A percentile compares a stretch with the other conserved stretches of the same genome.
phyloP scores from a whole-genome alignment of 1,140 invertebrate genomes.

The Sycophila sp. region DNA sequence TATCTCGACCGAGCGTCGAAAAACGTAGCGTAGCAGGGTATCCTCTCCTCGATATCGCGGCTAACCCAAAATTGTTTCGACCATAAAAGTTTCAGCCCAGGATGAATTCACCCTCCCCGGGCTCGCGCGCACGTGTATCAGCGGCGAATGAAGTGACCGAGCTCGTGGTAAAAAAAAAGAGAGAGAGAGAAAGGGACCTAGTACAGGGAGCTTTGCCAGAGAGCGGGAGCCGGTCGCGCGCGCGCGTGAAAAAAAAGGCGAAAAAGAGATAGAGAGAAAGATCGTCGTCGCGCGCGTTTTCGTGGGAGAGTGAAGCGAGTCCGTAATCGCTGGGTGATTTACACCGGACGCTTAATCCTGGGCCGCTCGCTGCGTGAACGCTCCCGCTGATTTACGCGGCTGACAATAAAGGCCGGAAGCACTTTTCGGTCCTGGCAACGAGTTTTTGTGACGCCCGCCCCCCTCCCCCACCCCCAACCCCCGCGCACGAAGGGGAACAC shows the following conservation, averaged over 20 bases:
- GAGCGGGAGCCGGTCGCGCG: too few species aligned
- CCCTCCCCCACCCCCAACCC: neutral
- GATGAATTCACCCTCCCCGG: neutral
- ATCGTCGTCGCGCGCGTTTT: neutral
- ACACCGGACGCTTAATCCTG: conserved; percentile 54
- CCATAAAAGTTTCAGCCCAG: conserved; percentile 12
- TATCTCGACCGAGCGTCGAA: neutral
- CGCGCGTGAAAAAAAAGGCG: conserved; percentile 1
- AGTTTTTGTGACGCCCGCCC: conserved; percentile 51
- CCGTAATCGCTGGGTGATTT: conserved; percentile 55
- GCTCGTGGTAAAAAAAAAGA: conserved; percentile 2
- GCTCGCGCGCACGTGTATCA: neutral
- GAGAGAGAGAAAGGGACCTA: neutral
- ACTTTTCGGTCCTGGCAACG: conserved; percentile 54
- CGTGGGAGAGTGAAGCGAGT: conserved; percentile 47
- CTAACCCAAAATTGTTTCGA: conserved; percentile 18
- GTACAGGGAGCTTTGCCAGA: too few species aligned
- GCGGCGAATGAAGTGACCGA: conserved; percentile 19
- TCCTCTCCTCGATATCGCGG: neutral
- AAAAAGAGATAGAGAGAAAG: conserved; percentile 18
- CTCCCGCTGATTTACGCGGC: conserved; percentile 53
- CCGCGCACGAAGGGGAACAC: neutral
- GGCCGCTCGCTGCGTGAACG: conserved; percentile 49
- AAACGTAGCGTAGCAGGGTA: too few species aligned
- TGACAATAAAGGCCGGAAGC: conserved; percentile 56